phyloP scores from a whole-genome alignment of 2,113 vertebrate species.

The Tenebrosternarchus preto region DNA sequence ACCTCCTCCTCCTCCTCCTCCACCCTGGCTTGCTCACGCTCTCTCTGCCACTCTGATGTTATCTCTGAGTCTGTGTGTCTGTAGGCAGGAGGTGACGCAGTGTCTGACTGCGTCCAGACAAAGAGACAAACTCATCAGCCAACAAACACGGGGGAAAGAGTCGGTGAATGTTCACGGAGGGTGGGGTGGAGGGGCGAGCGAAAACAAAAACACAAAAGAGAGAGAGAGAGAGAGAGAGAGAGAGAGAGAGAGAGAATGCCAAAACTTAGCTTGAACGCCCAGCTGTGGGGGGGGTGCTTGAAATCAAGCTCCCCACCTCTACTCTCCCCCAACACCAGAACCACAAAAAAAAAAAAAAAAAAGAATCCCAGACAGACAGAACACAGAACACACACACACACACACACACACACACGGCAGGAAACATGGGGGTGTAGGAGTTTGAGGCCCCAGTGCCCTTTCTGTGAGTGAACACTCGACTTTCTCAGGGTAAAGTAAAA shows the following conservation, averaged over 20 bases:
- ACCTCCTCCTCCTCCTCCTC: constrained; percentile 23
- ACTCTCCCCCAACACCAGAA: constrained; percentile 49
- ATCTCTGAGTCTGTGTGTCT: constrained; percentile 82
- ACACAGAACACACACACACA: constrained; percentile 46
- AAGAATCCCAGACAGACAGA: constrained; percentile 51
- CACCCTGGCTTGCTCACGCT: constrained; percentile 51
- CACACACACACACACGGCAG: too few relatives aligned
- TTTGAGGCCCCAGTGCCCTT: constrained; percentile 47
- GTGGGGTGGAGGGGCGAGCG: constrained; percentile 54
- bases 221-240: constrained; percentile 62
- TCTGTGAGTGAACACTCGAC: constrained; percentile 3
- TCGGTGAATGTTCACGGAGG: constrained; percentile 32
- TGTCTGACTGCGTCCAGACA: constrained; percentile 82
- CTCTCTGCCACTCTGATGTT: constrained; percentile 80
- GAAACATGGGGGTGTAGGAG: not conserved
- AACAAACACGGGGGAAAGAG: constrained; percentile 69
- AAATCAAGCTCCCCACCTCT: constrained; percentile 60
- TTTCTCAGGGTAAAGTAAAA: constrained; percentile 48
- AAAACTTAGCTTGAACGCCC: constrained; percentile 71
- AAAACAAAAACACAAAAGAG: constrained; percentile 77
- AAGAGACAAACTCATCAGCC: constrained; percentile 81
- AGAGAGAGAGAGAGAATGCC: constrained; percentile 69
- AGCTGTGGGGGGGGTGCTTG: constrained; percentile 67
- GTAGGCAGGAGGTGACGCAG: constrained; percentile 85
- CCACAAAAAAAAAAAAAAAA: not conserved